These are phyloP conservation scores for Hyperopisus bebe DNA, from an alignment of 2,113 vertebrate species.

Conservation along the genomic window DNA sequence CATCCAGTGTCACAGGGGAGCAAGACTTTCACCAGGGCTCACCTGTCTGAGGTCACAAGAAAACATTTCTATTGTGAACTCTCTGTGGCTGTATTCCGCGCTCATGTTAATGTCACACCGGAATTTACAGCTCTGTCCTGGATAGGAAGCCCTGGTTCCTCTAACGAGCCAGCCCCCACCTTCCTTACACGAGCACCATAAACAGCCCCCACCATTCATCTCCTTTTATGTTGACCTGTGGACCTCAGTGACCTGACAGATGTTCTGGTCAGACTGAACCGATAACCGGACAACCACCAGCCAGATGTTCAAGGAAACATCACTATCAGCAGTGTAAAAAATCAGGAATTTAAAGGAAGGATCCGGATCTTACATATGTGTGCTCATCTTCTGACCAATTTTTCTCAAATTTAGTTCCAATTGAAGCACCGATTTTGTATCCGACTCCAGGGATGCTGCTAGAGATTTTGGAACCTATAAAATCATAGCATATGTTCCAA, in stretches of 20 bases:
- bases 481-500: not conserved
- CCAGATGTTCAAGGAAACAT: not conserved
- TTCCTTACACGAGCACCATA: conserved; percentile 67
- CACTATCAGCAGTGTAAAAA: not conserved
- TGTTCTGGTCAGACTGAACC: conserved; percentile 1
- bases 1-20: not conserved
- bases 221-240: conserved; percentile 49
- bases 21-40: not conserved
- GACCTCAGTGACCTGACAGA: conserved; percentile 34
- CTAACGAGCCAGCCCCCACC: conserved; percentile 39
- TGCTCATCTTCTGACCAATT: not conserved
- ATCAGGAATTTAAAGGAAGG: not conserved
- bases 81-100: not conserved
- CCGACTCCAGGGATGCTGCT: not conserved
- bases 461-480: not conserved
- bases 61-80: not conserved
- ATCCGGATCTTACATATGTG: not conserved
- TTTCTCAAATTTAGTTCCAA: not conserved
- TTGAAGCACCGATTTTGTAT: not conserved
- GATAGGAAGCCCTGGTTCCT: not conserved
- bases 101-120: not conserved
- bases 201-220: conserved; percentile 60
- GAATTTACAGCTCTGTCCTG: not conserved
- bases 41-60: not conserved
- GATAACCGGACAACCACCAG: not conserved